These are phyloP conservation scores for Lochmaea crataegi DNA, from an alignment of 2,888 invertebrate species.

Conservation along the genomic window DNA sequence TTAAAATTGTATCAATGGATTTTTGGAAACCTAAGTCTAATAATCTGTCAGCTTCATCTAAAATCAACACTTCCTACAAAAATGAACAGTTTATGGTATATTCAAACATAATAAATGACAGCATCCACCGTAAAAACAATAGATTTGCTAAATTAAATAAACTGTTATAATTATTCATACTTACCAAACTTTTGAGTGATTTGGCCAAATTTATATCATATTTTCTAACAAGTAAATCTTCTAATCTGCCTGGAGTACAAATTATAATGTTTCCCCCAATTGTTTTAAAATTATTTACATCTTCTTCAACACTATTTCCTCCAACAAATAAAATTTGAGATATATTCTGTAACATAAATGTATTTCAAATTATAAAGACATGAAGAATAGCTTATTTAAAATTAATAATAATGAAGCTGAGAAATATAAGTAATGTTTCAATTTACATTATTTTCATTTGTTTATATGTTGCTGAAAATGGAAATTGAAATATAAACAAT, in stretches of 20 bases:
- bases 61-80: constrained; percentile 84
- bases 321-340: constrained; percentile 81
- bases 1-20: constrained; percentile 87
- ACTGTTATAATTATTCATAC: constrained; percentile 43
- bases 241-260: constrained; percentile 94
- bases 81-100: background rate
- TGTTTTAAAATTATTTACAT: constrained; percentile 74
- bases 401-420: too few relatives aligned
- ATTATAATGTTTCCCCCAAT: constrained; percentile 87
- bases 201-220: constrained; percentile 77
- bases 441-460: too few relatives aligned
- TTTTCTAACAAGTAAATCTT: constrained; percentile 83
- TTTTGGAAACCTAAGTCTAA: constrained; percentile 92
- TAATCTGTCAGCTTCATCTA: constrained; percentile 97
- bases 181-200: constrained; percentile 82
- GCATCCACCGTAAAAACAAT: too few relatives aligned
- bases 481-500: too few relatives aligned
- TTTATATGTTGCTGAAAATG: too few relatives aligned
- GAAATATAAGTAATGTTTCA: too few relatives aligned
- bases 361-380: background rate
- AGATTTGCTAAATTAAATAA: too few relatives aligned
- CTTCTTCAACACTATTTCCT: constrained; percentile 83
- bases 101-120: background rate
- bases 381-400: too few relatives aligned
- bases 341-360: constrained; percentile 53